phyloP scores from a whole-genome alignment of 2,888 invertebrate species.

The Elegia similella region DNA sequence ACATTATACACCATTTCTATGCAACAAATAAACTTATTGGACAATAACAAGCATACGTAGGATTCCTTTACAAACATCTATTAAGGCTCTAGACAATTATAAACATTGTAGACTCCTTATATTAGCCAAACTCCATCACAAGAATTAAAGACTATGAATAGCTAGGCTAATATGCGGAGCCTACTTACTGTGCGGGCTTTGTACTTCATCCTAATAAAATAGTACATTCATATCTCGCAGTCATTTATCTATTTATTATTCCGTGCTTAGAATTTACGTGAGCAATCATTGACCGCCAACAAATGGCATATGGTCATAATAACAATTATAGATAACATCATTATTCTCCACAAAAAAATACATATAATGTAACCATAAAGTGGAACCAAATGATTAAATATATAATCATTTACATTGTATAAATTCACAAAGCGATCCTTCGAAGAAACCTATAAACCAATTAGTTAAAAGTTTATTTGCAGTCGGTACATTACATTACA shows the following conservation, averaged over 20 bases:
- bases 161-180: neutral
- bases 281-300: constrained; percentile 47
- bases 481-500: neutral
- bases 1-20: constrained; percentile 33
- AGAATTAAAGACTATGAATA: neutral
- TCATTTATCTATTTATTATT: constrained; percentile 33
- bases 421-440: constrained; percentile 4
- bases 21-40: constrained; percentile 40
- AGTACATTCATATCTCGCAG: constrained; percentile 30
- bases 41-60: constrained; percentile 33
- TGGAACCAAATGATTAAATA: constrained; percentile 1
- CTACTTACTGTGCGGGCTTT: constrained; percentile 46
- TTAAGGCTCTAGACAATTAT: constrained; percentile 1
- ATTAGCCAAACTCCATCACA: neutral
- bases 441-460: neutral
- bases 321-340: constrained; percentile 15
- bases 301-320: constrained; percentile 11
- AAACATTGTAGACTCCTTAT: neutral
- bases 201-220: constrained; percentile 48
- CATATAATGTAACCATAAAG: neutral
- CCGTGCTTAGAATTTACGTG: constrained; percentile 58
- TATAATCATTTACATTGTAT: constrained; percentile 5
- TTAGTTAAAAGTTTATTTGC: neutral
- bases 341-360: constrained; percentile 7
- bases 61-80: constrained; percentile 2